Evolutionary conservation across 2,113 vertebrate genomes (phyloP).

Genomic region (Saimiri boliviensis): DNA sequence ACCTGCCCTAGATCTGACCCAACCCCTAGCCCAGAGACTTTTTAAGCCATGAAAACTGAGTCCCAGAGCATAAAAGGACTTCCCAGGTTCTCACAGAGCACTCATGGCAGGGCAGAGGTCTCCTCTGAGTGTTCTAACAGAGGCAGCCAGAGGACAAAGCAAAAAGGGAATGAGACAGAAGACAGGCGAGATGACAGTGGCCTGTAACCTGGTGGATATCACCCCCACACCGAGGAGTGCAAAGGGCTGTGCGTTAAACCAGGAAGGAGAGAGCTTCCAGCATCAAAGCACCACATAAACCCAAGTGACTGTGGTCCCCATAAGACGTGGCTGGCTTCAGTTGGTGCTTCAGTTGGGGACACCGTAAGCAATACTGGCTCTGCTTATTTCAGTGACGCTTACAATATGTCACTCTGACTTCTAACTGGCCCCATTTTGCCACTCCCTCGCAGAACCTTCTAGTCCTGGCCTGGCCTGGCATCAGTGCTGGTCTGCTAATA

Average conservation of each 20-base stretch:
- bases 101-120: not conserved
- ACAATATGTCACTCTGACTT: not conserved
- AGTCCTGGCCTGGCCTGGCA: not conserved
- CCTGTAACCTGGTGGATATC: too few species aligned
- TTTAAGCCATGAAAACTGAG: not conserved
- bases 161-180: not conserved
- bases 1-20: not conserved
- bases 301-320: accelerated
- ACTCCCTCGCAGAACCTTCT: not conserved
- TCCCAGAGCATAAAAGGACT: not conserved
- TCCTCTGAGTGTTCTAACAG: not conserved
- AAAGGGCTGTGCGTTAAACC: not conserved
- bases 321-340: not conserved
- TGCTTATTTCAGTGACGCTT: not conserved
- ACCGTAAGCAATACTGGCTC: not conserved
- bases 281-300: accelerated
- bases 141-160: not conserved
- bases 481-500: not conserved
- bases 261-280: not conserved
- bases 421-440: not conserved
- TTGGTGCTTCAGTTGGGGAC: not conserved
- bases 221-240: not conserved
- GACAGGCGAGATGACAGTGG: not conserved
- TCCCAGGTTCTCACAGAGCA: not conserved
- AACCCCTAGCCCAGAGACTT: not conserved